Base-by-base conservation (phyloP, 1,140 invertebrate species). In the Drosophila insularis region DNA sequence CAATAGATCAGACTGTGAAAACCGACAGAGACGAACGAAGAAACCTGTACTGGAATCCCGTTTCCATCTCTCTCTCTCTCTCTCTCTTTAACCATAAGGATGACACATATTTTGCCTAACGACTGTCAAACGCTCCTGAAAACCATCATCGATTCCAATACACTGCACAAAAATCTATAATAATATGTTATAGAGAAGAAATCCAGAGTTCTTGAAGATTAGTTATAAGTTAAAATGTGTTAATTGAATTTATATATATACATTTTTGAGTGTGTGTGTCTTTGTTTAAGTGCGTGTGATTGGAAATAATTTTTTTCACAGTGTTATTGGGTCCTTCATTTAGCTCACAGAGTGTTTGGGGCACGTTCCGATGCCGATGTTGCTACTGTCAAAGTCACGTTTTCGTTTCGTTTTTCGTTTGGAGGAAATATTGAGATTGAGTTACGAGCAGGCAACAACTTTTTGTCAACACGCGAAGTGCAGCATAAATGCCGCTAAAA, bases 301-400 rank as follows among this genome's bases (percentile, higher is more conserved):
- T 17, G 14, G 5, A 10, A 11, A 11, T 11, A 10, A 21, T 4
- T 11, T 50, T 50, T 50, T 17, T 50, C 2, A 21, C 43, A 50
- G 43, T 50, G 43, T 6, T 8, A 50, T 74, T 78, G 69, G 68
- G 27, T 74, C 59, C 66, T 70, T 60, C 79, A 75, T 71, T 68
- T 70, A 71, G 68, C 50, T 19, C 23, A 59, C 37, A 66, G 35
- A 74, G 56, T 50, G 43, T 21, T 46, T 75, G 55, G 39, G 64
- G 69, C 53, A 40, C 63, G 39, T 64, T 59, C 17, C 40, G 68
- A 11, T 65, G 60, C 21, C 55, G 72, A 7, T 63, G 63, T 31
- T 75, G 82, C 84, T 86, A 87, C 82, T 87, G 82, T 87, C 82
- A 89, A 87, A 87, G 82, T 87, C 82, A 87, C 82, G 82, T 87